A percentile compares a stretch with the other conserved stretches of the same genome.
Conservation (phyloP, 2,113 vertebrate genomes). For the Colinus virginianus region DNA sequence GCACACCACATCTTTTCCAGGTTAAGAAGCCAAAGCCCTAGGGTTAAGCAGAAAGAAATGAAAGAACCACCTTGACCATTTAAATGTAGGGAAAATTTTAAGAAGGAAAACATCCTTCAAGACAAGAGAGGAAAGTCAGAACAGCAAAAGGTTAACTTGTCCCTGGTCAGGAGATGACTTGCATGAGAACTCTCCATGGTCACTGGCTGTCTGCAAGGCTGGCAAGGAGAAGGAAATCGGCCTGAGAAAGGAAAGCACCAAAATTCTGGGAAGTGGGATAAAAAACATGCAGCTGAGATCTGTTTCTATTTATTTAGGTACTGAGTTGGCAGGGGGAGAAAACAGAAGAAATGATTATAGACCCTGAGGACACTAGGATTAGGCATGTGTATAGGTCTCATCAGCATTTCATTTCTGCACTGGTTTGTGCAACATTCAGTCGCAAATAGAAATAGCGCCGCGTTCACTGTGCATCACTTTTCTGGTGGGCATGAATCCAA, state of each 20-base stretch:
- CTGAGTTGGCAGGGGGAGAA: background rate
- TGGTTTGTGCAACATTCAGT: background rate
- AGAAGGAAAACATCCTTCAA: background rate
- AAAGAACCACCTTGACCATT: background rate
- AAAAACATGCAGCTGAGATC: background rate
- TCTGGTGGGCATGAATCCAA: background rate
- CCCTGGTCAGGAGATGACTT: background rate
- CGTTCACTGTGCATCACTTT: background rate
- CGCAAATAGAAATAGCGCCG: background rate
- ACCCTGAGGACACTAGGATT: background rate
- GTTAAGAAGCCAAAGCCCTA: background rate
- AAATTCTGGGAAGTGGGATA: background rate
- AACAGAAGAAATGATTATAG: background rate
- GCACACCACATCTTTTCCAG: background rate
- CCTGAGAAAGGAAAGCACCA: background rate
- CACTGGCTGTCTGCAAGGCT: background rate
- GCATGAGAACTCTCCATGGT: background rate
- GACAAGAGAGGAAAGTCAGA: background rate
- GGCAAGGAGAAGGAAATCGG: background rate
- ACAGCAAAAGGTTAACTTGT: background rate
- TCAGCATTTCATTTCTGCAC: background rate
- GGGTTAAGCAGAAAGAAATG: slow-evolving; percentile 20
- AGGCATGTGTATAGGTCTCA: background rate
- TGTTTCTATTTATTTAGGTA: background rate
- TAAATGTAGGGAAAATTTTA: background rate